Conservation (phyloP, 2,888 invertebrate species). For the Andrena fulva region DNA sequence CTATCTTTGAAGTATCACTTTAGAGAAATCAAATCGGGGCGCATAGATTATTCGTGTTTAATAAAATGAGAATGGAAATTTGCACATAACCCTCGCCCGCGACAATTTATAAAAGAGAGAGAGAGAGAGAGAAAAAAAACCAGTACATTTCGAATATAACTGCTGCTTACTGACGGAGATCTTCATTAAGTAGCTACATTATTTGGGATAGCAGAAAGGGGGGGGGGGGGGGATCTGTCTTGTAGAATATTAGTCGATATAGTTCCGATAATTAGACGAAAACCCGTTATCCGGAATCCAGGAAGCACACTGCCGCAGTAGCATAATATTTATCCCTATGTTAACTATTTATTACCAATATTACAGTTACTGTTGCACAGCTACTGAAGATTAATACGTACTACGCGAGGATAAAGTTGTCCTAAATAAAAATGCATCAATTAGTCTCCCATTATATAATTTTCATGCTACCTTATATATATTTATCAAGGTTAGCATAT, state of each 20-base stretch:
- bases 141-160: conserved; percentile 74
- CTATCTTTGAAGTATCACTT: conserved; percentile 76
- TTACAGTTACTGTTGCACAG: conserved; percentile 81
- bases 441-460: conserved; percentile 82
- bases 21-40: conserved; percentile 79
- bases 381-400: conserved; percentile 77
- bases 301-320: conserved; percentile 83
- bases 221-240: conserved; percentile 67
- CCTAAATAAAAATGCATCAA: conserved; percentile 73
- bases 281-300: conserved; percentile 80
- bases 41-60: conserved; percentile 79
- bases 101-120: conserved; percentile 63
- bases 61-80: conserved; percentile 73
- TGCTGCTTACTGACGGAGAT: conserved; percentile 77
- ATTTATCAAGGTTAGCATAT: conserved; percentile 71
- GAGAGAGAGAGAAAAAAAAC: background rate
- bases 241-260: conserved; percentile 75
- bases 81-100: conserved; percentile 71
- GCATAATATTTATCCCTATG: conserved; percentile 83
- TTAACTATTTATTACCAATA: conserved; percentile 83
- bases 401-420: conserved; percentile 68
- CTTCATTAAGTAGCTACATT: conserved; percentile 76
- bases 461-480: conserved; percentile 80
- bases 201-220: conserved; percentile 67
- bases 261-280: conserved; percentile 73